Evolutionary conservation across 2,797 vertebrate genomes (phyloP), one percentile per base, ranked within the genome.

Genomic region (Micropoecilia bifurca): DNA sequence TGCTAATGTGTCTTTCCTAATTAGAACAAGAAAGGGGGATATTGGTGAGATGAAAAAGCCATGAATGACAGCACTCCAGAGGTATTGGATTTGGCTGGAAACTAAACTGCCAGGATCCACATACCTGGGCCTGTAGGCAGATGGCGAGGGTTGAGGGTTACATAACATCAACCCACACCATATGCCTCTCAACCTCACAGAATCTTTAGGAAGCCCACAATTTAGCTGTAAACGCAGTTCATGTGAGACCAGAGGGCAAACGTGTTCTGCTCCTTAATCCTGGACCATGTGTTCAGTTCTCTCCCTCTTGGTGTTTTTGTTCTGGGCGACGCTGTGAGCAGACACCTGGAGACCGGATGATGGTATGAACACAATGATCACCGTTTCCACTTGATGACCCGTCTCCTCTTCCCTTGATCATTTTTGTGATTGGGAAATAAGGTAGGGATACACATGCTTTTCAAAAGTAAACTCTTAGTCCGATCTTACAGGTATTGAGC

Each of bases 61-160:
- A 90, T 93, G 94, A 96, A 95, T 93, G 94, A 95, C 91, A 93
- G 89, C 79, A 84, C 93, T 95, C 91, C 90, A 90, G 94, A 84
- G 92, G 94, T 88, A 92, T 83, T 85, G 91, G 89, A 90, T 92
- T 85, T 81, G 84, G 91, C 87, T 61, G 82, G 89, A 91, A 87
- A 87, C 93, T 96, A 91, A 87, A 87, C 93, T 96, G 95, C 93
- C 93, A 93, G 90, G 85, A 89, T 84, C 85, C 20, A 77, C 94
- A 94, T 95, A 95, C 94, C 94, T 96, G 95, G 95, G 95, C 93
- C 92, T 94, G 81, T 87, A 85, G 94, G 93, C 96, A 96, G 96
- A 96, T 95, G 95, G 95, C 90, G 89, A 93, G 92, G 94, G 94
- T 93, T 90, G 89, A 87, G 92, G 95, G 96, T 96, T 95, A 95